A percentile compares a stretch with the other conserved stretches of the same genome.
phyloP scores from a whole-genome alignment of 1,140 invertebrate genomes.

The Campoletis sonorensis region DNA sequence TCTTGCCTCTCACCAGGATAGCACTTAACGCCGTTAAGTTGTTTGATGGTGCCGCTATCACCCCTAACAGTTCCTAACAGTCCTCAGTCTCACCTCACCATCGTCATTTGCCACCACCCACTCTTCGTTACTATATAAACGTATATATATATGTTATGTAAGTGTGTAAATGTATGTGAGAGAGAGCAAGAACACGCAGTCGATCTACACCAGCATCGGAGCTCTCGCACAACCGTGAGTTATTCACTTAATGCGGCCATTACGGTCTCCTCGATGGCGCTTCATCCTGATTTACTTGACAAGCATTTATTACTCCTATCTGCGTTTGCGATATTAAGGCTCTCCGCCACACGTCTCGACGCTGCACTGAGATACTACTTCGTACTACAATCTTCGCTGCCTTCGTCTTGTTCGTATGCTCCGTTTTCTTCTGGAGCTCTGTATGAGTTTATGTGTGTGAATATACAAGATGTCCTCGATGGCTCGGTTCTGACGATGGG shows the following conservation, averaged over 20 bases:
- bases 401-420: constrained; percentile 14
- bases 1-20: constrained; percentile 54
- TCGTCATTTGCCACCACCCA: constrained; percentile 1
- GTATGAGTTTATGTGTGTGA: not conserved
- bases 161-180: not conserved
- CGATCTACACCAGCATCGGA: constrained; percentile 50
- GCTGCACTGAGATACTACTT: not conserved
- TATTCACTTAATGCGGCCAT: constrained; percentile 75
- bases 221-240: constrained; percentile 63
- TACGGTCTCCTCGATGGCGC: constrained; percentile 72
- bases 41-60: constrained; percentile 72
- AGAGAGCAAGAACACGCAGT: constrained; percentile 54
- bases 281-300: constrained; percentile 76
- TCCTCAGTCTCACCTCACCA: constrained; percentile 44
- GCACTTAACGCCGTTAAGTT: constrained; percentile 72
- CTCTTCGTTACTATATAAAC: constrained; percentile 22
- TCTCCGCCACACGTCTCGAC: constrained; percentile 12
- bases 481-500: no score
- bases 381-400: not conserved
- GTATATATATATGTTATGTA: not conserved
- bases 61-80: constrained; percentile 66
- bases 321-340: constrained; percentile 50
- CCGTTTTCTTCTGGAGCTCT: not conserved
- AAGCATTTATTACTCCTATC: constrained; percentile 73
- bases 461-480: not conserved